Evolutionary conservation across 2,113 vertebrate species (phyloP).

Genomic region (Cacatua alba): DNA sequence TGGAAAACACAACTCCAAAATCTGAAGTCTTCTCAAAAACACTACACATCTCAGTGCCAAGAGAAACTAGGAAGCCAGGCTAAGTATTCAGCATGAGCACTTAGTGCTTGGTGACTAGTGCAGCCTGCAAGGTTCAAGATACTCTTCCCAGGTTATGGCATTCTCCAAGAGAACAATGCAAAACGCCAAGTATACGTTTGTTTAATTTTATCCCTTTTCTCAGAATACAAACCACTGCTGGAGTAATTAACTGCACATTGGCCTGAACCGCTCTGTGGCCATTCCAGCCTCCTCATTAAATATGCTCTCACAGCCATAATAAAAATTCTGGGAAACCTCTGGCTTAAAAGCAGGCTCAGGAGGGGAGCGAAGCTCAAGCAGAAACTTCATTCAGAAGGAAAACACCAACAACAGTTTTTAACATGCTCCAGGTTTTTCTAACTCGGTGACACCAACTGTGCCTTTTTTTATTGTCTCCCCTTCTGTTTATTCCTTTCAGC

Average conservation of each 20-base stretch:
- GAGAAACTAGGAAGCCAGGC: background rate
- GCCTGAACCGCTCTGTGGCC: constrained; percentile 17
- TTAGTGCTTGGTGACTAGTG: background rate
- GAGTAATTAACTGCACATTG: constrained; percentile 58
- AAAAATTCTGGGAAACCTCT: constrained; percentile 67
- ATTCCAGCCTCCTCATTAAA: constrained; percentile 69
- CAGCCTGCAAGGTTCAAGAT: background rate
- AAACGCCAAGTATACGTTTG: constrained; percentile 24
- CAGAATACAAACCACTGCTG: constrained; percentile 56
- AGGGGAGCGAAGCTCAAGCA: constrained; percentile 17
- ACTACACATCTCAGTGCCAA: background rate
- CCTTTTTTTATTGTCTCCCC: background rate
- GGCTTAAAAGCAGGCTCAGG: constrained; percentile 44
- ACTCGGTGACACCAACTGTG: background rate
- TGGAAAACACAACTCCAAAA: background rate
- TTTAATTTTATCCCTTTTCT: constrained; percentile 61
- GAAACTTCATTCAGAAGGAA: constrained; percentile 43
- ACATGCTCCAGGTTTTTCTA: constrained; percentile 18
- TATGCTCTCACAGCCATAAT: constrained; percentile 57
- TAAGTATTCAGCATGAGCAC: background rate
- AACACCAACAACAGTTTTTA: constrained; percentile 34
- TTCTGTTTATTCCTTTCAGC: background rate
- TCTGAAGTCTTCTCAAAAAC: background rate
- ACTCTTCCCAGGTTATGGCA: constrained; percentile 10
- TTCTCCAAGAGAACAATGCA: constrained; percentile 15